phyloP scores from a whole-genome alignment of 2,113 vertebrate species.

The Rhabdornis inornatus region DNA sequence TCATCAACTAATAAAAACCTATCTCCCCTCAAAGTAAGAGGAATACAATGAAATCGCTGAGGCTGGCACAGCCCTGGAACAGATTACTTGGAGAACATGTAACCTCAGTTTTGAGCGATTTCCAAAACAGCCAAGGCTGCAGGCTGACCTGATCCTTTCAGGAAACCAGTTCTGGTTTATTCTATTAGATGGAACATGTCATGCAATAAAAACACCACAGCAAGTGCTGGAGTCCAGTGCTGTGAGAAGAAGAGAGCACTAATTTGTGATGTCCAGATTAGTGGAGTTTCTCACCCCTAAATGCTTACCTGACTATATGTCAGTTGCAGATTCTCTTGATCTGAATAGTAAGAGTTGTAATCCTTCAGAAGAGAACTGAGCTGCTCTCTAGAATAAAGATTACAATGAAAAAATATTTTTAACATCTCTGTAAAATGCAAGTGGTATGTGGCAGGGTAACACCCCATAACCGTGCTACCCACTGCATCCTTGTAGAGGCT shows the following conservation, averaged over 20 bases:
- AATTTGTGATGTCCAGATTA: not conserved
- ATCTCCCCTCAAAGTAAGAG: not conserved
- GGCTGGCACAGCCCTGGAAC: not conserved
- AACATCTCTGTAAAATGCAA: not conserved
- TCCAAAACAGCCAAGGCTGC: not conserved
- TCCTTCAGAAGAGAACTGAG: slow-evolving; percentile 72
- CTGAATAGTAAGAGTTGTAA: slow-evolving; percentile 76
- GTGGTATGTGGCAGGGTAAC: not conserved
- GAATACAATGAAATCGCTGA: not conserved
- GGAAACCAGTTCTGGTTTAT: not conserved
- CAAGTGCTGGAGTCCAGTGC: not conserved
- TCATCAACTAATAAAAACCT: accelerated
- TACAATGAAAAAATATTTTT: not conserved
- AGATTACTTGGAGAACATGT: accelerated
- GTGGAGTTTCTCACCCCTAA: not conserved
- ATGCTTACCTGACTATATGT: slow-evolving; percentile 67
- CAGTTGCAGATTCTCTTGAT: slow-evolving; percentile 77
- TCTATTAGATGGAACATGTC: not conserved
- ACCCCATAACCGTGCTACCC: not conserved
- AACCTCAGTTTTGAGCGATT: not conserved
- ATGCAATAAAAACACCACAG: not conserved
- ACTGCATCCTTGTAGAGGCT: not conserved
- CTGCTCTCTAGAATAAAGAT: slow-evolving; percentile 64
- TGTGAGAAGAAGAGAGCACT: not conserved
- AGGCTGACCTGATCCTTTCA: not conserved